phyloP scores from a whole-genome alignment of 2,113 vertebrate genomes.

The Microtus pennsylvanicus region DNA sequence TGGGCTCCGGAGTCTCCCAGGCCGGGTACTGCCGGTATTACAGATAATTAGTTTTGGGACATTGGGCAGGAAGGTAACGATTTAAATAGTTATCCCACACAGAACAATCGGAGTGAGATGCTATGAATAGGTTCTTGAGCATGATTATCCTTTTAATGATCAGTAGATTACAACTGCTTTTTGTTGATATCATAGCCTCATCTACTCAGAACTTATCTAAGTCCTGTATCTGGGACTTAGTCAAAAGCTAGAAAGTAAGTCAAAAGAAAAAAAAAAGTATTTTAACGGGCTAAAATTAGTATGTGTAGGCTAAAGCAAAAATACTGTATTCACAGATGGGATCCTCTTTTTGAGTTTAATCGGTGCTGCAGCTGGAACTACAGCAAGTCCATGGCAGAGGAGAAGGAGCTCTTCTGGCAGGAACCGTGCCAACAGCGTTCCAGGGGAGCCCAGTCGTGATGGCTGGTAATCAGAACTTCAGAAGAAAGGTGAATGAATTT shows the following conservation, averaged over 20 bases:
- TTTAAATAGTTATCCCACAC: slow-evolving; percentile 6
- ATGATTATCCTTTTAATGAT: background rate
- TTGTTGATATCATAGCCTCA: background rate
- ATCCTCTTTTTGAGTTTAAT: slow-evolving; percentile 41
- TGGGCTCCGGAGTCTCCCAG: background rate
- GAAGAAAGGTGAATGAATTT: slow-evolving; percentile 10
- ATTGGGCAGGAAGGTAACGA: background rate
- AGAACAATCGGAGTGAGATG: background rate
- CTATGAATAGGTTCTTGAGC: background rate
- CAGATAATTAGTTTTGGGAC: background rate
- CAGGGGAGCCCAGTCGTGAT: background rate
- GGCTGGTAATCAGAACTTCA: background rate
- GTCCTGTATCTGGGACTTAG: background rate
- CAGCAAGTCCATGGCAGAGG: background rate
- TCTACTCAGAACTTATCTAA: background rate
- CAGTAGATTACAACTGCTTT: background rate
- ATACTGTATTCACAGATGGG: slow-evolving; percentile 25
- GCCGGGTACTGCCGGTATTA: background rate
- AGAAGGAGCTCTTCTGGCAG: background rate
- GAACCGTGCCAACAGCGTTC: background rate
- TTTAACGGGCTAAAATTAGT: slow-evolving; percentile 32
- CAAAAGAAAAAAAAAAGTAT: slow-evolving; percentile 54
- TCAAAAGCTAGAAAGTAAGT: slow-evolving; percentile 26
- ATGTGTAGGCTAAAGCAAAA: slow-evolving; percentile 17
- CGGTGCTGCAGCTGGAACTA: background rate